Evolutionary conservation across 1,140 invertebrate species (phyloP).

Genomic region (Coptotermes formosanus): DNA sequence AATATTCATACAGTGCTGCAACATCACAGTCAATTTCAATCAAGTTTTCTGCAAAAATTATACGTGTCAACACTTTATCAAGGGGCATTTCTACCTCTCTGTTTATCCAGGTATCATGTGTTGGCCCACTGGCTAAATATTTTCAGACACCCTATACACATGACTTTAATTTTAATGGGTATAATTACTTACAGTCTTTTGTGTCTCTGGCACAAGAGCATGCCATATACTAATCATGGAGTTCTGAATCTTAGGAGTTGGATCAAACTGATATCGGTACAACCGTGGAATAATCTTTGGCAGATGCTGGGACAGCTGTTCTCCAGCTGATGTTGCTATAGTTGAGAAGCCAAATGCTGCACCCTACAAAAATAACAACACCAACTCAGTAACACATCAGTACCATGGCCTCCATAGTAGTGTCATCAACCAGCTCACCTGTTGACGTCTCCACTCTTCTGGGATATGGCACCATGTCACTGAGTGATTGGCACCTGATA

Average conservation of each 20-base stretch:
- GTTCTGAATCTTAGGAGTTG: conserved; percentile 83
- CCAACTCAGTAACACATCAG: conserved; percentile 26
- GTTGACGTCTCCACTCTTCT: too few relatives aligned
- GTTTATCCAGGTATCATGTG: too few relatives aligned
- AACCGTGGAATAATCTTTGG: conserved; percentile 84
- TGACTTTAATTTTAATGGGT: background rate
- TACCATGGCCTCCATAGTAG: background rate
- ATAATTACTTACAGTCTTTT: conserved; percentile 66
- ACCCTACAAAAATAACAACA: conserved; percentile 55
- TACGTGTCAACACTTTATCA: too few relatives aligned
- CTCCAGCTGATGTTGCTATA: conserved; percentile 75
- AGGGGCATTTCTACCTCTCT: too few relatives aligned
- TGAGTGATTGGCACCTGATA: too few relatives aligned
- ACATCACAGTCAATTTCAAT: too few relatives aligned
- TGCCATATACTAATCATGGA: conserved; percentile 92
- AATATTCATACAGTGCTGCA: too few relatives aligned
- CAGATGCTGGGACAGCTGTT: conserved; percentile 77
- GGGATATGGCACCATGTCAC: too few relatives aligned
- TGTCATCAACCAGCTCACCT: too few relatives aligned
- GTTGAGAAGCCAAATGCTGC: conserved; percentile 89
- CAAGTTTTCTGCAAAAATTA: too few relatives aligned
- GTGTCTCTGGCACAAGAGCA: conserved; percentile 80
- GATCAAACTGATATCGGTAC: conserved; percentile 88
- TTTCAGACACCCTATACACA: too few relatives aligned
- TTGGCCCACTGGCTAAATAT: too few relatives aligned